phyloP scores from a whole-genome alignment of 2,888 invertebrate species.

The Homarus gammarus region DNA sequence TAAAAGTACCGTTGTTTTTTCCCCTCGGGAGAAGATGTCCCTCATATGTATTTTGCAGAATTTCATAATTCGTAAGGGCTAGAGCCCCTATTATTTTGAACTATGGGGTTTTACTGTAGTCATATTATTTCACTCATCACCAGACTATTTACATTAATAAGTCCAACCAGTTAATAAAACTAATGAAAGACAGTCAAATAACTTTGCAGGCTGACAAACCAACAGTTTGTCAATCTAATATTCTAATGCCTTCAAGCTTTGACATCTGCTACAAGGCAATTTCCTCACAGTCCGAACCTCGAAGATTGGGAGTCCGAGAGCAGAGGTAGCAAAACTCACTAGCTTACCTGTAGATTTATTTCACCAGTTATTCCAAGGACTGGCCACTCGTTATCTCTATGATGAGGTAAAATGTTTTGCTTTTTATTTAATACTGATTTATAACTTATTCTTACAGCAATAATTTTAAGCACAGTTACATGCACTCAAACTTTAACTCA shows the following conservation, averaged over 20 bases:
- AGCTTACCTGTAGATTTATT: conserved; percentile 31
- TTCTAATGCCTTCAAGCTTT: not conserved
- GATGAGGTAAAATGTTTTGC: not conserved
- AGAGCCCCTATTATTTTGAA: too few relatives aligned
- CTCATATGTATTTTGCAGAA: too few relatives aligned
- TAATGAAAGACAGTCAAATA: not conserved
- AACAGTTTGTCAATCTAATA: not conserved
- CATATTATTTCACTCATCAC: not conserved
- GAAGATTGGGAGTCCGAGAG: conserved; percentile 42
- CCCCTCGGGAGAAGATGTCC: too few relatives aligned
- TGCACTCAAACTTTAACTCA: not conserved
- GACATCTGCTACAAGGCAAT: not conserved
- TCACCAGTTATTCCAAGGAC: conserved; percentile 30
- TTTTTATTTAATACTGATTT: not conserved
- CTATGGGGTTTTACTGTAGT: too few relatives aligned
- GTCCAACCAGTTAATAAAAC: not conserved
- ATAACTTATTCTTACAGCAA: not conserved
- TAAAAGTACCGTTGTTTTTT: too few relatives aligned
- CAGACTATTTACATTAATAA: not conserved
- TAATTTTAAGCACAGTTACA: not conserved
- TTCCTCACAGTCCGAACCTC: conserved; percentile 28
- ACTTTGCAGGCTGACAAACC: not conserved
- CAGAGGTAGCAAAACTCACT: conserved; percentile 19
- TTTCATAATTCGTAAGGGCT: too few relatives aligned
- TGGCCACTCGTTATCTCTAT: not conserved